Percentiles rank a stretch among this genome's conserved stretches.
Conservation (phyloP, 2,888 invertebrate species). For the Stramonita haemastoma region DNA sequence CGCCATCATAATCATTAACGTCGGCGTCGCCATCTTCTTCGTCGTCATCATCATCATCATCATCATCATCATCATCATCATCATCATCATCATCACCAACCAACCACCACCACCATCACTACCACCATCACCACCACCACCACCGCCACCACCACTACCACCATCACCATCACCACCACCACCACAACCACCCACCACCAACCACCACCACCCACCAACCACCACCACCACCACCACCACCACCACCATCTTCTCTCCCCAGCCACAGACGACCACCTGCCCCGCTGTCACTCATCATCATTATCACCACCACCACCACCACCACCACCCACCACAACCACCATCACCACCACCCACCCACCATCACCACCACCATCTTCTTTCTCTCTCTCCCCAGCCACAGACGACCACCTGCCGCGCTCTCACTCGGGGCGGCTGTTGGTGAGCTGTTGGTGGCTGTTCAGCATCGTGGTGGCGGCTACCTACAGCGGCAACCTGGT, state of each 20-base stretch:
- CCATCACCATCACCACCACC: not conserved
- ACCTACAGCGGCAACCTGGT: constrained; percentile 54
- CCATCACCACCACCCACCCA: not conserved
- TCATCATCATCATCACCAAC: too few species aligned
- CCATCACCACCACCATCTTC: not conserved
- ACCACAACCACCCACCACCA: constrained; percentile 48
- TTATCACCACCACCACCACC: not conserved
- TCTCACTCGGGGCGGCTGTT: constrained; percentile 63
- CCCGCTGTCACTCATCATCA: too few species aligned
- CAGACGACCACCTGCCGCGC: constrained; percentile 58
- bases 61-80: not conserved
- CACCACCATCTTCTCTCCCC: not conserved
- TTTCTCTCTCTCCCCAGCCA: too few species aligned
- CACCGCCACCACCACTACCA: not conserved
- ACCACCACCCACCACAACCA: not conserved
- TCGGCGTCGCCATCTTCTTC: too few species aligned
- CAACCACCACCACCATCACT: not conserved
- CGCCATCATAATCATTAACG: too few species aligned
- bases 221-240: not conserved
- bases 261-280: too few species aligned
- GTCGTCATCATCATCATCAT: not conserved
- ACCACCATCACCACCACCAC: not conserved
- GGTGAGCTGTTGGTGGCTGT: constrained; percentile 66
- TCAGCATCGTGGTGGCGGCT: constrained; percentile 67
- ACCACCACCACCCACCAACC: constrained; percentile 47